phyloP scores from a whole-genome alignment of 2,113 vertebrate genomes.

The Diglossa brunneiventris region DNA sequence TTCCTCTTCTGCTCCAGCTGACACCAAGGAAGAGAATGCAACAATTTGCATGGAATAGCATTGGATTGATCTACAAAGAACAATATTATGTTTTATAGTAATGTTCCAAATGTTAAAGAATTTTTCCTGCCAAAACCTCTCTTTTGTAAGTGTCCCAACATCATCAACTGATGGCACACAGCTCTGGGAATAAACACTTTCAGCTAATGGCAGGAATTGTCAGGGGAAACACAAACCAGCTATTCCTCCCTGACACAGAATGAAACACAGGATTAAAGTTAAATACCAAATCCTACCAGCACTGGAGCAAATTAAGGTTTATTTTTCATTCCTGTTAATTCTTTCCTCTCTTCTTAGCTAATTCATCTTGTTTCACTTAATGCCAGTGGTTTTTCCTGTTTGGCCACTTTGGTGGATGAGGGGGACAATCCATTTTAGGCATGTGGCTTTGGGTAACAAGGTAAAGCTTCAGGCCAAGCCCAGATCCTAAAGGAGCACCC shows the following conservation, averaged over 20 bases:
- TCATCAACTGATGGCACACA: slow-evolving; percentile 66
- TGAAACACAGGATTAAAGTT: not conserved
- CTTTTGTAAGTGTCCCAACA: slow-evolving; percentile 45
- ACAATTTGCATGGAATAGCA: not conserved
- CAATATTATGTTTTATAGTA: not conserved
- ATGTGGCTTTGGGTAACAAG: not conserved
- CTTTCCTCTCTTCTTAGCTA: not conserved
- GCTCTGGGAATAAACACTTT: slow-evolving; percentile 53
- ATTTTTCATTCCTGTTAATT: not conserved
- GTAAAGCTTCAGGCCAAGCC: not conserved
- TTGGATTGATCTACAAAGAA: not conserved
- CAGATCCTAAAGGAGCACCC: rapidly evolving
- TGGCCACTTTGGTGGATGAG: not conserved
- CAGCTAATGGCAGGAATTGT: slow-evolving; percentile 12
- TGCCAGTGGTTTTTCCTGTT: not conserved
- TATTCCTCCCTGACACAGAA: not conserved
- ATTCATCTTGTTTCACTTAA: not conserved
- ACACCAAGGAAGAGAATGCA: not conserved
- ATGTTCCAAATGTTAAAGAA: not conserved
- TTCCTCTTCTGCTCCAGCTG: not conserved
- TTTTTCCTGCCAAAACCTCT: slow-evolving; percentile 26
- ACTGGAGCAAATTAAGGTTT: not conserved
- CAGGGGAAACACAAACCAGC: not conserved
- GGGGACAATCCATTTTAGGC: not conserved
- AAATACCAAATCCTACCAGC: not conserved